Base-by-base conservation (phyloP, 2,888 invertebrate species). In the Ichneumoninae sp. region DNA sequence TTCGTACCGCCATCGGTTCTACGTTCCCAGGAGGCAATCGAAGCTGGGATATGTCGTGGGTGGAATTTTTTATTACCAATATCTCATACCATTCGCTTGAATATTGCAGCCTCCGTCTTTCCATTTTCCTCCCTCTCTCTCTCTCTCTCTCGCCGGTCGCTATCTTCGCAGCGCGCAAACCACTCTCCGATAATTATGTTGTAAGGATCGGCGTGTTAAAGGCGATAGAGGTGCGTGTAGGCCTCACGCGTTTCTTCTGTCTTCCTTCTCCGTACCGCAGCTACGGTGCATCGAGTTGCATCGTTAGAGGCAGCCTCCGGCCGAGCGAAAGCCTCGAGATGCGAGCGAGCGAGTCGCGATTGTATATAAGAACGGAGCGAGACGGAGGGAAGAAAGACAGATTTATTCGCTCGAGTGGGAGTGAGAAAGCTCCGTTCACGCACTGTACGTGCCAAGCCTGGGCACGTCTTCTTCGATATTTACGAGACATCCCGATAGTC, bases 141-240 rank as follows among this genome's bases (percentile, higher is more conserved):
- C 68, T 73, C 54, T 65, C 30, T 65, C 13, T 22, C n/a, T 33
- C 33, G 26, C 44, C 3, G 1, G 16, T 47, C 44, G 44, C 54
- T 73, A 63, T 52, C 66, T 65, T 47, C 22, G 50, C 50, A 44
- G 63, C 80, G 76, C 60, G 60, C 78, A 79, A 73, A 77, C 66
- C 71, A 84, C 81, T 76, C 68, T 22, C 22, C 83, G 88, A 89
- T 89, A 89, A 89, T 90, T 89, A 88, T 88, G 90, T 88, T 87
- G 88, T 87, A 88, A 88, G 83, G 88, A 90, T 89, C 87, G 88
- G 84, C 89, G 88, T 85, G 89, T 88, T 88, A 89, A 89, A 87
- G 85, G 79, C 87, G 80, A 85, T 86, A 77, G 83, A 82, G 65
- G 36, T 79, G 71, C 57, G 73, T 65, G 81, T 19, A 44, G 10